Percentiles rank a stretch among this genome's conserved stretches.
Conservation (phyloP, 2,797 vertebrate species). For the Dicrostonyx torquatus region DNA sequence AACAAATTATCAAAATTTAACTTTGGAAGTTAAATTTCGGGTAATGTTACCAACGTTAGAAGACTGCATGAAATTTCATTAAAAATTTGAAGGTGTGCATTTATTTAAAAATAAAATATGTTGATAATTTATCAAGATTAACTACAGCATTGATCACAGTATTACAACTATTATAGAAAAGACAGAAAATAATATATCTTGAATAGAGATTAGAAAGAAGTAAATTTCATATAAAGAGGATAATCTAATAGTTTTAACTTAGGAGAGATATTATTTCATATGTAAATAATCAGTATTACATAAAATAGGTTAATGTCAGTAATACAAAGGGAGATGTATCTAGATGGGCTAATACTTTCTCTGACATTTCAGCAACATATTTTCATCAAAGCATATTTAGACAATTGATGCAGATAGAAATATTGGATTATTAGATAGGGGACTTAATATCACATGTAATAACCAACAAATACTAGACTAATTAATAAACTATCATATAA, state of each 20-base stretch:
- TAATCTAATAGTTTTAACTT: neutral
- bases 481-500: neutral
- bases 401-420: slow-evolving; percentile 12
- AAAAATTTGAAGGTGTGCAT: neutral
- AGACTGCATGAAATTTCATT: neutral
- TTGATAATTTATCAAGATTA: neutral
- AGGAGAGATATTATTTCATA: neutral
- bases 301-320: neutral
- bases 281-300: neutral
- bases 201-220: neutral
- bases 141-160: neutral
- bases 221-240: neutral
- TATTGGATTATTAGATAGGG: neutral
- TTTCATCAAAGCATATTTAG: neutral
- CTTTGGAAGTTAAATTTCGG: neutral
- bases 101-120: neutral
- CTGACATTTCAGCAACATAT: neutral
- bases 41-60: neutral
- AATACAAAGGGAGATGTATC: neutral
- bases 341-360: neutral
- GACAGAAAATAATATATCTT: neutral
- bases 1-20: neutral
- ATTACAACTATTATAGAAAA: neutral
- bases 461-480: neutral
- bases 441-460: neutral